phyloP scores from a whole-genome alignment of 2,888 invertebrate species.

The Empis livida region DNA sequence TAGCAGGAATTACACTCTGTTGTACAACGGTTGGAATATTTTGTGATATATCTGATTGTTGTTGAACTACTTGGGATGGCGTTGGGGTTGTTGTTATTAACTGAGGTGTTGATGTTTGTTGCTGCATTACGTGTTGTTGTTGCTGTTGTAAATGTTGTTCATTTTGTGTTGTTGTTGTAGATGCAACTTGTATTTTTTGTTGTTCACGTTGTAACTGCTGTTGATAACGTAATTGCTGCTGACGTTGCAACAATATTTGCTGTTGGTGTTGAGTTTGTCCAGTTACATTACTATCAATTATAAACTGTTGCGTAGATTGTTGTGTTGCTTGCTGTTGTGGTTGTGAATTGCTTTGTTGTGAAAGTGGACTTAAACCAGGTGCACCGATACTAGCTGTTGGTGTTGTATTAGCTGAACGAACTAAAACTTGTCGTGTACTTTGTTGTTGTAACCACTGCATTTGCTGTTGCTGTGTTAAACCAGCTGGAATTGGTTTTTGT shows the following conservation, averaged over 20 bases:
- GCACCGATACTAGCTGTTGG: constrained; percentile 14
- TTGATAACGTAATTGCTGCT: constrained; percentile 23
- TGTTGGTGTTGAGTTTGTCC: constrained; percentile 30
- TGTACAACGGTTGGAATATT: constrained; percentile 12
- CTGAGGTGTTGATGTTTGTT: not conserved
- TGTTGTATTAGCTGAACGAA: constrained; percentile 24
- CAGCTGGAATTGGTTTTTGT: constrained; percentile 52
- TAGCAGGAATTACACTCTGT: constrained; percentile 8
- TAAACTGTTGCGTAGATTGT: constrained; percentile 12
- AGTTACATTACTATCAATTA: constrained; percentile 22
- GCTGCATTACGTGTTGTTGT: not conserved
- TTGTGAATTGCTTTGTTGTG: constrained; percentile 19
- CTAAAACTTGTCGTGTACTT: constrained; percentile 46
- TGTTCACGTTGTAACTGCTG: constrained; percentile 27
- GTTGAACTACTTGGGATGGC: not conserved
- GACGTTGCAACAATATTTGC: constrained; percentile 37
- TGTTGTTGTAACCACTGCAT: constrained; percentile 58
- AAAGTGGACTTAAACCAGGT: constrained; percentile 32
- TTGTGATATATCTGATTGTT: constrained; percentile 11
- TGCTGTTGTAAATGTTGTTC: not conserved
- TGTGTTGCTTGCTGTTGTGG: constrained; percentile 16
- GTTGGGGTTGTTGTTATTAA: too few species aligned
- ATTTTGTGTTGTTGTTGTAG: not conserved
- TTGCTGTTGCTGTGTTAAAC: constrained; percentile 49
- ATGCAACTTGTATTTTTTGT: not conserved